Conservation (phyloP, 2,888 invertebrate genomes). For the Adelphocoris suturalis region DNA sequence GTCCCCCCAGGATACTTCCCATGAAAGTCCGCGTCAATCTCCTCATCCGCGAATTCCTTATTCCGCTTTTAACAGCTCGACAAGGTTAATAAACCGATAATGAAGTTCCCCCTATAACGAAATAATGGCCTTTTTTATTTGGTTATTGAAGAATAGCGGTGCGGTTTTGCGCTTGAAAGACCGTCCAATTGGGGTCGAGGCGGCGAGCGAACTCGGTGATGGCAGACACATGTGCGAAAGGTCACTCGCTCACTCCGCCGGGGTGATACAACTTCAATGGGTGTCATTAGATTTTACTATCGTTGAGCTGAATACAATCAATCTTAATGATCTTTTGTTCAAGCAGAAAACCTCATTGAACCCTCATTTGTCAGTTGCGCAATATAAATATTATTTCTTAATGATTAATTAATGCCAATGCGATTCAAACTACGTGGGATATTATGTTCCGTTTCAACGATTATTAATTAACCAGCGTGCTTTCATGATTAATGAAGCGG, state of each 20-base stretch:
- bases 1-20: not conserved
- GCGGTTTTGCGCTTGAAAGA: slow-evolving; percentile 55
- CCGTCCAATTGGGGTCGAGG: slow-evolving; percentile 63
- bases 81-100: slow-evolving; percentile 25
- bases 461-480: too few species aligned
- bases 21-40: not conserved
- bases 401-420: too few species aligned
- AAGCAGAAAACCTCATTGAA: too few species aligned
- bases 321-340: not conserved
- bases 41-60: not conserved
- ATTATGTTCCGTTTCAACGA: too few species aligned
- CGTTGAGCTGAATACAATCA: not conserved
- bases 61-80: not conserved
- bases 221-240: slow-evolving; percentile 27
- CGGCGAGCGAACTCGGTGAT: not conserved
- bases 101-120: not conserved
- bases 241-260: not conserved
- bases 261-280: not conserved
- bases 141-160: slow-evolving; percentile 31
- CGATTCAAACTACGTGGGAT: too few species aligned
- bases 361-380: too few species aligned
- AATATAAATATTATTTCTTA: too few species aligned
- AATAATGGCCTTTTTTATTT: not conserved
- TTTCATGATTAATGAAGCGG: too few species aligned
- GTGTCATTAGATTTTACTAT: slow-evolving; percentile 3